Percentiles rank a stretch among this genome's conserved stretches.
Conservation (phyloP, 2,888 invertebrate species). For the Chloromyia formosa region DNA sequence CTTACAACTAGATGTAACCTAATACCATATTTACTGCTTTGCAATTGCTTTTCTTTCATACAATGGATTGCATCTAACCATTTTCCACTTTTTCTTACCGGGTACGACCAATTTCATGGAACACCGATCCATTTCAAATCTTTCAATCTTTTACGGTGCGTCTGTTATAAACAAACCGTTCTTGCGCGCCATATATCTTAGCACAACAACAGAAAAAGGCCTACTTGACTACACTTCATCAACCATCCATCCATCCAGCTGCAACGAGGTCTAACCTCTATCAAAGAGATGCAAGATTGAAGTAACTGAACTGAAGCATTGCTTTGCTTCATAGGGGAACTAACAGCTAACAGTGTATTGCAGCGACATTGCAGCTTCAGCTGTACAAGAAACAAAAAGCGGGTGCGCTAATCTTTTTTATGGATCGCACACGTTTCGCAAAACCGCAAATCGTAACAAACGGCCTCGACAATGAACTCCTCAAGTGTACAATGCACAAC, state of each 20-base stretch:
- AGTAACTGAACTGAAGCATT: neutral
- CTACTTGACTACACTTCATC: neutral
- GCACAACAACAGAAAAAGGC: neutral
- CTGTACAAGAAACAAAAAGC: neutral
- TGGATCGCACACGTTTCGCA: constrained; percentile 30
- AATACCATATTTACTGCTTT: too few species aligned
- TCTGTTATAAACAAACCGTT: neutral
- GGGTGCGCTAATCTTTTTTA: constrained; percentile 3
- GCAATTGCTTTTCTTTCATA: too few species aligned
- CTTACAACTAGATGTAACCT: too few species aligned
- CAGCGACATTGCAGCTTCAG: neutral
- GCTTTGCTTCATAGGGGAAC: neutral
- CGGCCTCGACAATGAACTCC: constrained; percentile 42
- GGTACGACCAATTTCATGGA: neutral
- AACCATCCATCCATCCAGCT: neutral
- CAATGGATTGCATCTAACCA: too few species aligned
- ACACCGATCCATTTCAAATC: neutral
- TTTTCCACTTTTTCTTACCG: neutral
- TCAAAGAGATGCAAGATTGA: neutral
- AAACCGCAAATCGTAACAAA: constrained; percentile 40
- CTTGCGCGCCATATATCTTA: neutral
- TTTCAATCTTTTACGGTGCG: neutral
- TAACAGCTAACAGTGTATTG: too few species aligned
- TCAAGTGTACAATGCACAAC: constrained; percentile 20
- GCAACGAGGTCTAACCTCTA: too few species aligned